Base-by-base conservation (phyloP, 2,113 vertebrate genomes). In the Ochotona curzoniae region DNA sequence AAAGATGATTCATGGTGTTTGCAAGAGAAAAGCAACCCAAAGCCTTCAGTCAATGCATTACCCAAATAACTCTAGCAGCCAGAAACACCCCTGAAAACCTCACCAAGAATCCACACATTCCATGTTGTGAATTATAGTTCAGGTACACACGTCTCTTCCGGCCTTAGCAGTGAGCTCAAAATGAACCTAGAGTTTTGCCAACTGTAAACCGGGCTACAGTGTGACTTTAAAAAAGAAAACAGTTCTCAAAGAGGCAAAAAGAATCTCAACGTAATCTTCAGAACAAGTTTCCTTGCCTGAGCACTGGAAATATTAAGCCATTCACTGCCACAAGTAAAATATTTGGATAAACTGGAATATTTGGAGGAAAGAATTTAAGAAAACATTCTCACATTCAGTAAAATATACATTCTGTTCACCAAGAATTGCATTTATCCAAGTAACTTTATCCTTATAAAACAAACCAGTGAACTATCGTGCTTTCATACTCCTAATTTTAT, bases 141-240 rank as follows among this genome's bases (percentile, higher is more conserved):
- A 80, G n/a, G 83, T n/a, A 3, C 10, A 26, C 64, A 74, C 71
- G 66, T 91, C 18, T 89, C 57, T 84, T 84, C 84, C 93, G 26
- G 2, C 47, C 25, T 76, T 25, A 86, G 64, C 44, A 85, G 30
- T 78, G 49, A 84, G 23, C 78, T 89, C 32, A 93, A 93, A 91
- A 73, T 89, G 82, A 91, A 5, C 7, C 14, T 70, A 79, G 38
- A 60, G 3, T 84, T 90, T 79, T 90, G 47, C 5, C 74, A 82
- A 91, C 3, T 69, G 26, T 67, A 89, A 74, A 13, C 14, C 63
- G 66, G 47, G 2, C 10, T 92, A 3, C 44, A 54, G 21, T 89
- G 30, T 60, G 51, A 70, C n/a, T 76, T 38, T 7, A 8, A 70
- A 94, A 82, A 47, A 28, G 21, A 79, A 78, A 63, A 38, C 7